Evolutionary conservation across 2,113 vertebrate genomes (phyloP).

Genomic region (Riparia riparia): DNA sequence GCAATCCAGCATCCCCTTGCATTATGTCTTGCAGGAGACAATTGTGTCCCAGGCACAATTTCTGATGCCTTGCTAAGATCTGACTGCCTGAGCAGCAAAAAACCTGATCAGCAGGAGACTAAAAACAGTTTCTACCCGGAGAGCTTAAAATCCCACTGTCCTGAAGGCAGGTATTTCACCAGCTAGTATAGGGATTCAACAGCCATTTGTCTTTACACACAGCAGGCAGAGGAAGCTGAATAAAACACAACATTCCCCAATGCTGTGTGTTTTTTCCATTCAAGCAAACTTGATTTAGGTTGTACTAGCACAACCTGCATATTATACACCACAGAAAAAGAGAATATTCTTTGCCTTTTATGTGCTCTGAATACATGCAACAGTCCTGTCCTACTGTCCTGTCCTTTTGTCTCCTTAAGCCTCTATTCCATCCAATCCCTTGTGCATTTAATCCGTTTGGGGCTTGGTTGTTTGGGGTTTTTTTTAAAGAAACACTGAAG

Average conservation of each 20-base stretch:
- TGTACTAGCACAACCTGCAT: not conserved
- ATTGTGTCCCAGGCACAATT: not conserved
- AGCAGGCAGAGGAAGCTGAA: not conserved
- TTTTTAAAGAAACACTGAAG: not conserved
- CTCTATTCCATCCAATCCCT: not conserved
- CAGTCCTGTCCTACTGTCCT: not conserved
- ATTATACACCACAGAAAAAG: not conserved
- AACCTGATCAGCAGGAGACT: not conserved
- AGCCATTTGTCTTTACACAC: not conserved
- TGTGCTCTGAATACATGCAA: not conserved
- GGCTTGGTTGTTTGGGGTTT: not conserved
- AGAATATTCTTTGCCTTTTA: not conserved
- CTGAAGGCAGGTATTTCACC: not conserved
- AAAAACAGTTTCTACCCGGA: not conserved
- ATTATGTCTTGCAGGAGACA: not conserved
- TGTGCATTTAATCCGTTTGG: not conserved
- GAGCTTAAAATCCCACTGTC: not conserved
- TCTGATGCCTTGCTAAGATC: not conserved
- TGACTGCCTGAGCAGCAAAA: not conserved
- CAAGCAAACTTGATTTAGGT: not conserved
- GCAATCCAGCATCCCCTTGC: not conserved
- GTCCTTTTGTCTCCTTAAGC: not conserved
- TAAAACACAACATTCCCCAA: not conserved
- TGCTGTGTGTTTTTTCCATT: not conserved
- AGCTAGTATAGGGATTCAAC: not conserved